Percentiles rank a stretch among this genome's conserved stretches.
phyloP scores from a whole-genome alignment of 1,140 invertebrate genomes.

The Bombus affinis region DNA sequence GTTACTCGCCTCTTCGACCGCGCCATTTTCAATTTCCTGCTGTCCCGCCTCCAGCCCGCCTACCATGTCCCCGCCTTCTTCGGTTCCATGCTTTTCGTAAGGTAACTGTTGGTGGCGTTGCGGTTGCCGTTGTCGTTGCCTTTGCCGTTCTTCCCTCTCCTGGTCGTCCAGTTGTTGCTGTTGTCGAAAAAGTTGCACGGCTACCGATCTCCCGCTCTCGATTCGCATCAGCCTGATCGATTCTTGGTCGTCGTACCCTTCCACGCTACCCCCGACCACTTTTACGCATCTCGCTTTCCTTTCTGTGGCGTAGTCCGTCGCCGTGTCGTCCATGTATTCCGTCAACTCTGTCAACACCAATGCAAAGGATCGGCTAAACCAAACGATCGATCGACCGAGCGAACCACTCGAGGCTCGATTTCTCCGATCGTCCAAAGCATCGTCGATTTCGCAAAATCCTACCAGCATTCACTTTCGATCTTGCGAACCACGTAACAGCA shows the following conservation, averaged over 20 bases:
- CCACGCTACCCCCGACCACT: not conserved
- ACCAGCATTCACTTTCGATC: too few species aligned
- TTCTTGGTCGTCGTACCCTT: constrained; percentile 26
- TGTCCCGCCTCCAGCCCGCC: constrained; percentile 81
- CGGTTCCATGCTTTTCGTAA: constrained; percentile 74
- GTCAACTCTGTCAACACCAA: constrained; percentile 38
- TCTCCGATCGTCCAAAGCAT: too few species aligned
- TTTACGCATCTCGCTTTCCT: not conserved
- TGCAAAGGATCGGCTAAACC: not conserved
- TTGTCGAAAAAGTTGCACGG: constrained; percentile 20
- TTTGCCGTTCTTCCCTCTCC: constrained; percentile 36
- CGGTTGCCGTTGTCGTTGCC: constrained; percentile 8
- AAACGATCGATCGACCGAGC: not conserved
- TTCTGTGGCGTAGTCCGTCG: not conserved
- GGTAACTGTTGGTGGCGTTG: constrained; percentile 50
- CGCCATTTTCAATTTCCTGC: constrained; percentile 81
- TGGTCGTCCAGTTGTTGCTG: not conserved
- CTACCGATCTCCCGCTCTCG: not conserved
- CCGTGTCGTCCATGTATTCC: constrained; percentile 34
- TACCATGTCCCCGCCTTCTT: constrained; percentile 76
- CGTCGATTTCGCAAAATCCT: too few species aligned
- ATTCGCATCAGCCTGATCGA: not conserved
- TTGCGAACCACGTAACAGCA: not conserved
- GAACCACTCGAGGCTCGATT: not conserved
- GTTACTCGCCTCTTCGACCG: constrained; percentile 68